Conservation (phyloP, 2,888 invertebrate species). For the Philereme vetulata region DNA sequence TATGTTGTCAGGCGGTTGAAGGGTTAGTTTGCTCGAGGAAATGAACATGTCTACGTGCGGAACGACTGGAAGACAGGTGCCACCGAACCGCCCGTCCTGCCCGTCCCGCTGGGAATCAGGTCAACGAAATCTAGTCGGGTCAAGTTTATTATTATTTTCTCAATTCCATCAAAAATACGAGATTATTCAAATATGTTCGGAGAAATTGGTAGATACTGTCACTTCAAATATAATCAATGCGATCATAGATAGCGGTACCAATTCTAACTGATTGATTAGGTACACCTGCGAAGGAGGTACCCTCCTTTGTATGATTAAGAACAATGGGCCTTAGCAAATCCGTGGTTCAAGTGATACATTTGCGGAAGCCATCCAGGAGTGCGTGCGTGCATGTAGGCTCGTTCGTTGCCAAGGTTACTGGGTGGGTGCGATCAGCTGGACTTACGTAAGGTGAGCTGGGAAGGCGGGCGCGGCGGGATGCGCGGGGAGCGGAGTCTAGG, state of each 20-base stretch:
- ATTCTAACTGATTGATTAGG: conserved; percentile 6
- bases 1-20: conserved; percentile 38
- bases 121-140: conserved; percentile 34
- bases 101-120: conserved; percentile 44
- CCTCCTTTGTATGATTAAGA: conserved; percentile 1
- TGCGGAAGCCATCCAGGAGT: conserved; percentile 47
- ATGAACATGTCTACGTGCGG: conserved; percentile 55
- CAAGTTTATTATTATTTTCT: conserved; percentile 16
- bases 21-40: conserved; percentile 51
- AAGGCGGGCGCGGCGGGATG: conserved; percentile 46
- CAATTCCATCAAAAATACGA: conserved; percentile 4
- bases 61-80: conserved; percentile 43
- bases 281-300: no score
- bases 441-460: conserved; percentile 77
- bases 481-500: conserved; percentile 64
- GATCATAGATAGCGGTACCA: conserved; percentile 12
- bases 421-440: conserved; percentile 81
- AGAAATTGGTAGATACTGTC: conserved; percentile 11
- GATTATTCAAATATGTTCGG: neutral
- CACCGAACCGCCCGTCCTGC: conserved; percentile 32
- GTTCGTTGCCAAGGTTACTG: conserved; percentile 81
- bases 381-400: conserved; percentile 68
- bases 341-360: conserved; percentile 19
- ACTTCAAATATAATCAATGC: conserved; percentile 12
- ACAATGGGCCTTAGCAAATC: conserved; percentile 8